Percentiles rank a stretch among this genome's conserved stretches.
Evolutionary conservation across 2,888 invertebrate species (phyloP).

Genomic region (Oxyteleia sp.): DNA sequence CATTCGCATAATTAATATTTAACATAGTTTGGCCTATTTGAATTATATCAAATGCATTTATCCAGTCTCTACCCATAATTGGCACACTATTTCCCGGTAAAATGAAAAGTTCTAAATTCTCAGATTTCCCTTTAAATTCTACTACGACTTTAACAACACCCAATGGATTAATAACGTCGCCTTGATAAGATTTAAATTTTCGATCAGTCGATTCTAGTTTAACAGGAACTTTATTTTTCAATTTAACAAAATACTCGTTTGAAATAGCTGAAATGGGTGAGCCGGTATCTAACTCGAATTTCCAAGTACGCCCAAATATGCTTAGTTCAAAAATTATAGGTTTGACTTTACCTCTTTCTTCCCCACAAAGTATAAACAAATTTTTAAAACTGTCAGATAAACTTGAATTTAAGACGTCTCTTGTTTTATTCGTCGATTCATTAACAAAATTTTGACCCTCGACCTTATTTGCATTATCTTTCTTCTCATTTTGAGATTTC

Average conservation of each 20-base stretch:
- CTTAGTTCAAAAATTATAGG: no score
- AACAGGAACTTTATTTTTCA: no score
- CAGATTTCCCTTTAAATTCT: not conserved
- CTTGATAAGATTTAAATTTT: conserved; percentile 40
- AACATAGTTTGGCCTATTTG: not conserved
- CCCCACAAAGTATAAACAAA: conserved; percentile 8
- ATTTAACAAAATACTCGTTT: no score
- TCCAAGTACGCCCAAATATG: no score
- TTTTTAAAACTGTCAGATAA: conserved; percentile 11
- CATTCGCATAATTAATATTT: no score
- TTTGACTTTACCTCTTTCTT: no score
- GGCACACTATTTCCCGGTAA: conserved; percentile 28
- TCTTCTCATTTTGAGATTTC: not conserved
- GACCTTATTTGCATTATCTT: no score
- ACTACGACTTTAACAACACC: conserved; percentile 38
- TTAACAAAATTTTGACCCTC: not conserved
- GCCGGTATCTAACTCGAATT: no score
- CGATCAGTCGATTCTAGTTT: no score
- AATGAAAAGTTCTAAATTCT: conserved; percentile 20
- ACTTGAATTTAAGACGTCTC: not conserved
- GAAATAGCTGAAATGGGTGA: no score
- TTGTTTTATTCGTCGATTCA: not conserved
- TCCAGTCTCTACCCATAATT: conserved; percentile 38
- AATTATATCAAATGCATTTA: conserved; percentile 11
- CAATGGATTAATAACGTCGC: conserved; percentile 18